Evolutionary conservation across 2,888 invertebrate species (phyloP).

Genomic region (Omphaloscelis lunosa): DNA sequence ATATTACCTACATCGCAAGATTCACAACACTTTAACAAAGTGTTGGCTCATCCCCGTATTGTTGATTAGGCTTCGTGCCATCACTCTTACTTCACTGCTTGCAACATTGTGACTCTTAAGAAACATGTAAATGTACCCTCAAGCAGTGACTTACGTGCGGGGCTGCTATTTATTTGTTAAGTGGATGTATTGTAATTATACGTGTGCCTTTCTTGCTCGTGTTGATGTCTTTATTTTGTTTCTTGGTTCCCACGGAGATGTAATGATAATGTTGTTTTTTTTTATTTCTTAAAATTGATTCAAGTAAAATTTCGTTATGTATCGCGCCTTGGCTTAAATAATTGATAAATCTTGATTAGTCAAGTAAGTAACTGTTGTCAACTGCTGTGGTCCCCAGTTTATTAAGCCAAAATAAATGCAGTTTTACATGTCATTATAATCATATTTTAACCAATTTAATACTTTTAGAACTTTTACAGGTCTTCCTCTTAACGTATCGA

Average conservation of each 20-base stretch:
- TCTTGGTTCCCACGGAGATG: conserved; percentile 16
- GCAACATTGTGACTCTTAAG: conserved; percentile 65
- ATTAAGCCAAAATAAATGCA: neutral
- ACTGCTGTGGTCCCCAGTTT: neutral
- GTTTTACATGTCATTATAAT: neutral
- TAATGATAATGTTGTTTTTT: conserved; percentile 12
- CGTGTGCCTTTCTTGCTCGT: conserved; percentile 6
- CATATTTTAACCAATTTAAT: neutral
- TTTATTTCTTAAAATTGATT: conserved; percentile 3
- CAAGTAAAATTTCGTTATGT: neutral
- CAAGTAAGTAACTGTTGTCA: no score
- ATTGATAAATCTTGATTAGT: neutral
- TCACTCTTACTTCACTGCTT: conserved; percentile 66
- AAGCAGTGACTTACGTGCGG: conserved; percentile 61
- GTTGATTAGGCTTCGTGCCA: conserved; percentile 58
- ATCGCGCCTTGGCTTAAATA: neutral
- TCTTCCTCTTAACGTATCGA: no score
- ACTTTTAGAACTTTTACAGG: neutral
- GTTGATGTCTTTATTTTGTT: conserved; percentile 27
- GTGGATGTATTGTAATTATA: conserved; percentile 57
- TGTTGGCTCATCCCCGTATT: conserved; percentile 51
- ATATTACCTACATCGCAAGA: conserved; percentile 30
- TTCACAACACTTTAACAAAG: conserved; percentile 31
- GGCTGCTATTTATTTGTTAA: conserved; percentile 64
- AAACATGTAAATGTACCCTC: conserved; percentile 73